Conservation (phyloP, 2,888 invertebrate genomes). For the Cremastobaeus sp. region DNA sequence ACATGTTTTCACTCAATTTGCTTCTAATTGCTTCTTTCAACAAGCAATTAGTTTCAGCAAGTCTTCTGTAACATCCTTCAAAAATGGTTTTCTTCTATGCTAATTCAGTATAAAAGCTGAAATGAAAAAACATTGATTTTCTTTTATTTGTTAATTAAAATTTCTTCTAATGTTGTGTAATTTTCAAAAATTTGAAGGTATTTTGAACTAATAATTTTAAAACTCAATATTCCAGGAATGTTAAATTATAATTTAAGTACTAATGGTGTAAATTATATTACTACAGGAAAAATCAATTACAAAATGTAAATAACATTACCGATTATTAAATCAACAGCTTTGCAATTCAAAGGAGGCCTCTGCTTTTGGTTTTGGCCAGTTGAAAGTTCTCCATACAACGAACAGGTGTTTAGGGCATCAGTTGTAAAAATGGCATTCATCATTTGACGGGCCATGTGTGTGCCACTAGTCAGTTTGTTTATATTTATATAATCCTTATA, state of each 20-base stretch:
- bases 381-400: constrained; percentile 25
- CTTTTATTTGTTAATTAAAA: too few relatives aligned
- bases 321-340: constrained; percentile 17
- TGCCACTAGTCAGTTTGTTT: too few relatives aligned
- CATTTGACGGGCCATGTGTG: constrained; percentile 10
- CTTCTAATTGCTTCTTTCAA: neutral
- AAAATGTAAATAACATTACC: constrained; percentile 5
- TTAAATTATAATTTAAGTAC: too few relatives aligned
- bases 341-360: neutral
- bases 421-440: constrained; percentile 10
- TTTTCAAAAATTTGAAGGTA: neutral
- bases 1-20: constrained; percentile 2
- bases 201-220: too few relatives aligned
- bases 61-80: neutral
- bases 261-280: too few relatives aligned
- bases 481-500: too few relatives aligned
- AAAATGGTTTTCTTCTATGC: neutral
- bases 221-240: too few relatives aligned
- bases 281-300: neutral
- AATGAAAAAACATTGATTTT: too few relatives aligned
- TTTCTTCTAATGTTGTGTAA: too few relatives aligned
- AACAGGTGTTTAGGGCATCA: constrained; percentile 7
- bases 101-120: neutral
- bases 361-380: constrained; percentile 15
- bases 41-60: too few relatives aligned